A percentile compares a stretch with the other conserved stretches of the same genome.
These are phyloP conservation scores for Cosmopolites sordidus DNA, from an alignment of 2,888 invertebrate genomes.

Conservation along the genomic window DNA sequence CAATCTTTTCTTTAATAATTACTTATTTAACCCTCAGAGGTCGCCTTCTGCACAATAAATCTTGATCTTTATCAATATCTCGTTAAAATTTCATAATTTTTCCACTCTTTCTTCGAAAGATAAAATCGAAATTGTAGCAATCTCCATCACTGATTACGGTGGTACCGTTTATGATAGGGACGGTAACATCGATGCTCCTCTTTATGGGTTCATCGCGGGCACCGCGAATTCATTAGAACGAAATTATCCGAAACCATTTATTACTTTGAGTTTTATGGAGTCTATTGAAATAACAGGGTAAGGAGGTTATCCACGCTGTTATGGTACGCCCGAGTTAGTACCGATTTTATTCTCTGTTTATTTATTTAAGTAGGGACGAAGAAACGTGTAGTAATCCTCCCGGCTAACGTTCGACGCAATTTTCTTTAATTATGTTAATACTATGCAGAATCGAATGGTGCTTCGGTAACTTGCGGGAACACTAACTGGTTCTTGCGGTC, in stretches of 20 bases:
- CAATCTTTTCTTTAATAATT: neutral
- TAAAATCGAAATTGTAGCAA: constrained; percentile 1
- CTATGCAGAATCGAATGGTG: constrained; percentile 3
- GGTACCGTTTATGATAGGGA: neutral
- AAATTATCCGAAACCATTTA: constrained; percentile 1
- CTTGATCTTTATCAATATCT: neutral
- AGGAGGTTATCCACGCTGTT: neutral
- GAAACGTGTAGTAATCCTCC: constrained; percentile 1
- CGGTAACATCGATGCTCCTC: neutral
- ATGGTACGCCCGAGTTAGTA: neutral
- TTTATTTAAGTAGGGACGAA: neutral
- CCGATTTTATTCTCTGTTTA: neutral
- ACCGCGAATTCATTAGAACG: constrained; percentile 1
- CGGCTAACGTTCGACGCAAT: constrained; percentile 1
- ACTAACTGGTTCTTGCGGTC: constrained; percentile 4
- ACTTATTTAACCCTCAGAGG: constrained; percentile 1
- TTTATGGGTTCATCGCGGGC: neutral
- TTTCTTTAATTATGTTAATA: constrained; percentile 12
- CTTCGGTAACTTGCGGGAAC: constrained; percentile 1
- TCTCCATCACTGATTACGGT: neutral
- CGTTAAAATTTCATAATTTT: constrained; percentile 4
- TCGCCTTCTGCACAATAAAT: neutral
- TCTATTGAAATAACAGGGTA: neutral
- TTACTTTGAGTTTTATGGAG: neutral
- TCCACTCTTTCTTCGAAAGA: neutral